Evolutionary conservation across 2,888 invertebrate genomes (phyloP), one percentile per base, ranked within the genome.

Genomic region (Nymphalis c-album): DNA sequence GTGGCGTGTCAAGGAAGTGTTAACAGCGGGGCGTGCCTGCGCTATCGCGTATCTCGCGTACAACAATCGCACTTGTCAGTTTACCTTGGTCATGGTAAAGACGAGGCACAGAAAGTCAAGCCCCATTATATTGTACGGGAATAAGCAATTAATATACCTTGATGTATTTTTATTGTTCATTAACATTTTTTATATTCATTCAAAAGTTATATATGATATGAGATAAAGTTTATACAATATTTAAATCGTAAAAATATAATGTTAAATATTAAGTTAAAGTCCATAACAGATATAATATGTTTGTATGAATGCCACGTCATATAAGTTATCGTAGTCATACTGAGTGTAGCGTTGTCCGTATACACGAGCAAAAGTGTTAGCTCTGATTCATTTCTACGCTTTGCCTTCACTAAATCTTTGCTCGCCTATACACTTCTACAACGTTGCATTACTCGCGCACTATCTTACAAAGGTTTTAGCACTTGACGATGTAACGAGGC

Each of bases 21-120:
- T 87, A 87, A 86, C 85, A 85, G 77, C 80, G 77, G 83, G 85
- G 85, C 84, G 84, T 85, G 84, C 83, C 85, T 85, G 84, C 77
- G 84, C 85, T 88, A 88, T 89, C 88, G 87, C 76, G 81, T 84
- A 88, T 87, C 87, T 85, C 75, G 47, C 31, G 47, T 55, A 61
- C 50, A 61, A 79, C 78, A 78, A 87, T 86, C 86, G 86, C 84
- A 86, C 85, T 87, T 86, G 87, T 86, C 86, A 85, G 86, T 78
- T 78, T 67, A 64, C 70, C 62, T 50, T 48, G 31, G 51, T 35
- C 53, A 65, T 31, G 51, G 48, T 18, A 47, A 20, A 57, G 47
- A 18, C 31, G 18, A 69, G 64, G 69, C 70, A 69, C 62, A 72
- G 68, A 70, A 69, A 71, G 69, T 61, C 67, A 70, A 64, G 40